These are phyloP conservation scores for Diadumene lineata DNA, from an alignment of 92 coral and sea anemone genomes.

Conservation along the genomic window DNA sequence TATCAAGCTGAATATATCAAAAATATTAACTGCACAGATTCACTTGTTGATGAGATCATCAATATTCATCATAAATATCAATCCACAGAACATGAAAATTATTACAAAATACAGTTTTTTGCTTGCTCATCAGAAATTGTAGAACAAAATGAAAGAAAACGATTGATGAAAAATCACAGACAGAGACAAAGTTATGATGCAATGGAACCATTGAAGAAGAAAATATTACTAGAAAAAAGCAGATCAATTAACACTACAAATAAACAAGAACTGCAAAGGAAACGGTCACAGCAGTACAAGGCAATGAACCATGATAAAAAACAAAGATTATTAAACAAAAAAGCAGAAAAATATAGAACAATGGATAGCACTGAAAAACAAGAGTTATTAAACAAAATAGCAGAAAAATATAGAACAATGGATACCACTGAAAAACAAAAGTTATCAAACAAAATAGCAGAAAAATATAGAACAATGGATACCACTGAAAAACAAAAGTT, in stretches of 20 bases:
- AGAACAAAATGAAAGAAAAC: constrained; percentile 16
- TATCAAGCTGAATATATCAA: too few species aligned
- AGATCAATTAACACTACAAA: constrained; percentile 1
- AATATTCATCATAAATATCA: too few species aligned
- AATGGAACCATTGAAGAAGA: constrained; percentile 13
- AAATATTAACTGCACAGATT: background rate
- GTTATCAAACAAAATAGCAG: too few species aligned
- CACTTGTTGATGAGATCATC: constrained; percentile 17
- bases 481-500: too few species aligned
- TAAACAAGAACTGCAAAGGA: background rate
- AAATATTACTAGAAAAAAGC: constrained; percentile 10
- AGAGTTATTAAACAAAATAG: too few species aligned
- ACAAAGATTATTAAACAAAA: too few species aligned
- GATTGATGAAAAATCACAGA: constrained; percentile 18
- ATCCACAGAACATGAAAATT: too few species aligned
- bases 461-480: too few species aligned
- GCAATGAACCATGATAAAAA: constrained; percentile 18
- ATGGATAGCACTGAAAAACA: too few species aligned
- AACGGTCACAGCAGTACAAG: constrained; percentile 6
- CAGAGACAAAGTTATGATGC: constrained; percentile 2
- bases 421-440: background rate
- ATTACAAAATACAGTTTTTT: too few species aligned
- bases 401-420: too few species aligned
- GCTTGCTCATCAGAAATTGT: background rate
- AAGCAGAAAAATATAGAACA: too few species aligned